Conservation (phyloP, 2,113 vertebrate species). For the Apeltes quadracus region DNA sequence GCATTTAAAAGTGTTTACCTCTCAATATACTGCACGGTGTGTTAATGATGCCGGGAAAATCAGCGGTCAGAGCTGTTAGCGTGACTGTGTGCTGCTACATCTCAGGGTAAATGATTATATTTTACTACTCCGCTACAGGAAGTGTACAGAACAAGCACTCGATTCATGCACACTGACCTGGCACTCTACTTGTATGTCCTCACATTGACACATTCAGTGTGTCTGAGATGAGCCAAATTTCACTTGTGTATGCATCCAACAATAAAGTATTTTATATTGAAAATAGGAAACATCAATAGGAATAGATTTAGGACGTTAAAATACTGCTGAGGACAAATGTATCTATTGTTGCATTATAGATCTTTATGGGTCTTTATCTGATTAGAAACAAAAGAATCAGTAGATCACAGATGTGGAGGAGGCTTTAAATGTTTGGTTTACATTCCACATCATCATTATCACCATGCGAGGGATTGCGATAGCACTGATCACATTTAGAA, state of each 20-base stretch:
- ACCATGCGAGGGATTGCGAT: slow-evolving; percentile 21
- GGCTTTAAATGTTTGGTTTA: slow-evolving; percentile 12
- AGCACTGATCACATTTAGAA: no score
- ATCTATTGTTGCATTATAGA: neutral
- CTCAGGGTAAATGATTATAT: neutral
- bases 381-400: no score
- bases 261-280: neutral
- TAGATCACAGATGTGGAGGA: neutral
- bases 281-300: neutral
- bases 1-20: neutral
- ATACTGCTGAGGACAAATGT: neutral
- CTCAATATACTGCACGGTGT: neutral
- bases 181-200: neutral
- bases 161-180: neutral
- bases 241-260: neutral
- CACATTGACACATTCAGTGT: neutral
- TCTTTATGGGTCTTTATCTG: neutral
- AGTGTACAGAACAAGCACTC: neutral
- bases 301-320: neutral
- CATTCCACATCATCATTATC: neutral
- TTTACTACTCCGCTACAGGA: neutral
- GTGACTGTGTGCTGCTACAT: neutral
- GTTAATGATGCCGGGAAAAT: no score
- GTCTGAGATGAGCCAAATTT: neutral
- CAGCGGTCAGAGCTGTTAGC: neutral